A percentile compares a stretch with the other conserved stretches of the same genome.
Evolutionary conservation across 1,140 invertebrate genomes (phyloP).

Genomic region (Coptotermes formosanus): DNA sequence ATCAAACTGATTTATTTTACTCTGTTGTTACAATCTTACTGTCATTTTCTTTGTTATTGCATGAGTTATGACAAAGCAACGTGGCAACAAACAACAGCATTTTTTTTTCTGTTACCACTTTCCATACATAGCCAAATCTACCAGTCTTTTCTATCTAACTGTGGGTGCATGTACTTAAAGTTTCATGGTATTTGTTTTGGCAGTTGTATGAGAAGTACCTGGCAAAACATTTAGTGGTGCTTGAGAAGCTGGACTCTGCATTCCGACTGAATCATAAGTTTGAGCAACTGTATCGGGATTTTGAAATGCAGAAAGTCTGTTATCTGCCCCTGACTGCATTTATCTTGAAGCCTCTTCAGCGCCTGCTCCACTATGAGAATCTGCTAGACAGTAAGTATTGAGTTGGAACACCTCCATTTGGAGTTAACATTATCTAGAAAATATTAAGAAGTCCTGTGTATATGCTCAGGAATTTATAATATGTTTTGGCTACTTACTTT

Average conservation of each 20-base stretch:
- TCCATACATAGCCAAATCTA: neutral
- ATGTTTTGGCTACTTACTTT: too few relatives aligned
- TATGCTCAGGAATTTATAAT: too few relatives aligned
- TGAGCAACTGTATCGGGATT: conserved; percentile 77
- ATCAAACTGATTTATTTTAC: too few relatives aligned
- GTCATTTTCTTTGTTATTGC: too few relatives aligned
- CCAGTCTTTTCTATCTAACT: neutral
- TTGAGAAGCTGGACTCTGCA: conserved; percentile 72
- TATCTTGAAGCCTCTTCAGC: conserved; percentile 84
- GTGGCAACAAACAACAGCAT: too few relatives aligned
- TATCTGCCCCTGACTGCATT: conserved; percentile 85
- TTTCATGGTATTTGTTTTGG: conserved; percentile 40
- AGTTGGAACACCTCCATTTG: too few relatives aligned
- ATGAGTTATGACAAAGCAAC: too few relatives aligned
- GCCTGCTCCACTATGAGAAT: conserved; percentile 81
- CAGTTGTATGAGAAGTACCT: conserved; percentile 80
- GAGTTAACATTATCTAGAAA: too few relatives aligned
- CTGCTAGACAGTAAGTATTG: conserved; percentile 75
- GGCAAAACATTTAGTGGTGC: conserved; percentile 69
- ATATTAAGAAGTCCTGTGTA: too few relatives aligned
- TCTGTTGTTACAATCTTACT: too few relatives aligned
- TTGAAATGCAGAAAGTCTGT: conserved; percentile 82
- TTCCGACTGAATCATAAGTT: conserved; percentile 71
- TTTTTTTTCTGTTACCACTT: too few relatives aligned
- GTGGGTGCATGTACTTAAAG: neutral